Evolutionary conservation across 2,888 invertebrate genomes (phyloP).

Genomic region (Leptinotarsa juncta): DNA sequence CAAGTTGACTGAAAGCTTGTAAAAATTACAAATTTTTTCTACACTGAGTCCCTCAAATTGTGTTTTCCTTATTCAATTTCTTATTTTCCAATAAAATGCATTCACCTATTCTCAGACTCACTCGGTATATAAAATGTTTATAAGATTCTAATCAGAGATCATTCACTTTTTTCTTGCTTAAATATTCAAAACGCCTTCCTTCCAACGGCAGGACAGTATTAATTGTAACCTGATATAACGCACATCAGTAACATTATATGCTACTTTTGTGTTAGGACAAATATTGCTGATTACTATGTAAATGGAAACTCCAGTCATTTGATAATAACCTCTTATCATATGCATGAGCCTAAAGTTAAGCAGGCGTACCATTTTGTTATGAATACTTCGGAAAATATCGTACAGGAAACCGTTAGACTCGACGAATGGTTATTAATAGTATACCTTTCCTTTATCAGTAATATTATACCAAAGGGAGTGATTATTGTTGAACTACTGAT

Average conservation of each 20-base stretch:
- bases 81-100: too few relatives aligned
- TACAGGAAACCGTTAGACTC: constrained; percentile 30
- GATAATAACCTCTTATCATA: constrained; percentile 48
- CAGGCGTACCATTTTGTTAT: constrained; percentile 33
- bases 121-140: too few relatives aligned
- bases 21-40: too few relatives aligned
- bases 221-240: constrained; percentile 26
- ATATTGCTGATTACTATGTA: constrained; percentile 51
- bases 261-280: constrained; percentile 38
- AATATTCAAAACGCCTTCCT: not conserved
- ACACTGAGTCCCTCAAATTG: too few relatives aligned
- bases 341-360: constrained; percentile 36
- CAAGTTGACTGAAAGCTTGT: too few relatives aligned
- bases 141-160: not conserved
- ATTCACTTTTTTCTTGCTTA: constrained; percentile 8
- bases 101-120: too few relatives aligned
- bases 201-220: not conserved
- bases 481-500: constrained; percentile 6
- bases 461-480: constrained; percentile 1
- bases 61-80: too few relatives aligned
- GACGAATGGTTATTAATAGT: constrained; percentile 25
- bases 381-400: constrained; percentile 34
- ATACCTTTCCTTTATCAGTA: constrained; percentile 16
- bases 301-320: constrained; percentile 47
- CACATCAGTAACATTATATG: constrained; percentile 38